phyloP scores from a whole-genome alignment of 2,888 invertebrate genomes.

The Caenorhabditis becei region DNA sequence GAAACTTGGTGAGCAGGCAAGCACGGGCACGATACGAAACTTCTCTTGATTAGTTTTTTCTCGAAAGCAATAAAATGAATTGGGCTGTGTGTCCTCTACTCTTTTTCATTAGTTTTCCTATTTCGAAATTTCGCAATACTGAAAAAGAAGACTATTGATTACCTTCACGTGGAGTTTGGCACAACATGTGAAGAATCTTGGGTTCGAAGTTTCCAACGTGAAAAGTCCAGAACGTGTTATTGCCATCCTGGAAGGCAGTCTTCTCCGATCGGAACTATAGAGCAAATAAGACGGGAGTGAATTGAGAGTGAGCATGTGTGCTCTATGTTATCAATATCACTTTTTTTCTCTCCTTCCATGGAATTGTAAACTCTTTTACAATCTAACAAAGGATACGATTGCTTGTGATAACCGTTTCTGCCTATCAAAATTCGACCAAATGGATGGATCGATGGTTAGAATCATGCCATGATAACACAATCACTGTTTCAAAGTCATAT shows the following conservation, averaged over 20 bases:
- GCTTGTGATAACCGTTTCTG: conserved; percentile 18
- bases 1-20: neutral
- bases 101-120: neutral
- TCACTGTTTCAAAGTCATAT: conserved; percentile 19
- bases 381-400: neutral
- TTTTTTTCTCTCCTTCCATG: neutral
- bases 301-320: conserved; percentile 53
- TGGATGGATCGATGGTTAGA: conserved; percentile 1
- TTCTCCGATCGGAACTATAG: conserved; percentile 36
- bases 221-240: conserved; percentile 57
- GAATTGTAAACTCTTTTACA: neutral
- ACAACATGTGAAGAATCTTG: conserved; percentile 61
- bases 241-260: conserved; percentile 40
- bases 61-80: conserved; percentile 8
- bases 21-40: neutral
- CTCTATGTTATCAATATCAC: conserved; percentile 33
- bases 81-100: neutral
- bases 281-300: conserved; percentile 47
- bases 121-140: neutral
- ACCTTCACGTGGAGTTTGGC: conserved; percentile 63
- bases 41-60: conserved; percentile 8
- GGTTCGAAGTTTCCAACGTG: conserved; percentile 62
- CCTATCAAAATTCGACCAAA: conserved; percentile 27
- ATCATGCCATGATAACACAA: conserved; percentile 14
- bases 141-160: too few relatives aligned